These are phyloP conservation scores for Andrena chrysosceles DNA, from an alignment of 2,888 invertebrate genomes.

Conservation along the genomic window DNA sequence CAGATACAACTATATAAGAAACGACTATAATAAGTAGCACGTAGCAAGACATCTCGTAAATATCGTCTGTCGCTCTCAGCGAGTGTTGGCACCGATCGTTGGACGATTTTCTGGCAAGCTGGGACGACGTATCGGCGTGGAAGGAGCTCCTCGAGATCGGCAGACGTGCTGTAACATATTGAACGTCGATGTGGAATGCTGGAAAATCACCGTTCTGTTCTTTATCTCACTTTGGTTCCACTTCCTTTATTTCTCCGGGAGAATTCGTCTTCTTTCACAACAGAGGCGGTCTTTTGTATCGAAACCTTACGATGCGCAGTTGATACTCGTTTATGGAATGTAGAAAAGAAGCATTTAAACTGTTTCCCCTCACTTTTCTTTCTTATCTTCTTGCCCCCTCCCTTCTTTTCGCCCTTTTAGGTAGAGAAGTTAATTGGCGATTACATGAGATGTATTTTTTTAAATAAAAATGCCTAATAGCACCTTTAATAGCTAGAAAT, in stretches of 20 bases:
- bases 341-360: constrained; percentile 5
- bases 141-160: constrained; percentile 70
- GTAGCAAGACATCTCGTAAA: constrained; percentile 76
- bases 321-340: constrained; percentile 24
- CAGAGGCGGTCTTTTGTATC: constrained; percentile 30
- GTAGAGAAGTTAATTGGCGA: neutral
- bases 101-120: constrained; percentile 15
- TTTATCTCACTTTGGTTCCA: constrained; percentile 27
- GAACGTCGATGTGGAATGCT: constrained; percentile 75
- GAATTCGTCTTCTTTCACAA: constrained; percentile 1
- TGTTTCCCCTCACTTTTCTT: neutral
- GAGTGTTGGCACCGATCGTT: constrained; percentile 62
- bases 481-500: constrained; percentile 23
- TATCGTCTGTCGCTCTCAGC: constrained; percentile 76
- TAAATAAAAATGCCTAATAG: constrained; percentile 36
- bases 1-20: constrained; percentile 77
- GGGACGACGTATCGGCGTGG: neutral
- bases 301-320: constrained; percentile 11
- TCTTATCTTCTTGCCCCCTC: neutral
- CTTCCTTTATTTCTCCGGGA: constrained; percentile 1
- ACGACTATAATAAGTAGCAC: constrained; percentile 79
- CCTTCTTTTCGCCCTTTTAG: neutral
- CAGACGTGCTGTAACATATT: constrained; percentile 77
- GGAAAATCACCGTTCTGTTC: constrained; percentile 66
- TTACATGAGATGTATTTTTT: constrained; percentile 19